These are phyloP conservation scores for Canis aureus DNA, from an alignment of 2,113 vertebrate species.

Conservation along the genomic window DNA sequence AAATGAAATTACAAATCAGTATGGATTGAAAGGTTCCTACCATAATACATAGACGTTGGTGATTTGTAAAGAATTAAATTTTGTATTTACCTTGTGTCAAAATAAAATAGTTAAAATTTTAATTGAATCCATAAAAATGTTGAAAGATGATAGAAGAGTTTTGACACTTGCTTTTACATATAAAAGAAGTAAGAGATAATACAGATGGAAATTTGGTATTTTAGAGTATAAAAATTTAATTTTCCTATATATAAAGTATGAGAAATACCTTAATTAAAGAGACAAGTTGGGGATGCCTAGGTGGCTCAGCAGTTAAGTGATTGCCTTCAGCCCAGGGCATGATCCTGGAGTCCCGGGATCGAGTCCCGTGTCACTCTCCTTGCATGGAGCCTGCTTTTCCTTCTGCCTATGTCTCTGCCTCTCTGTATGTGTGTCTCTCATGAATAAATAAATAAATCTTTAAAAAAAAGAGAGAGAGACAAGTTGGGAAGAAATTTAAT, in stretches of 20 bases:
- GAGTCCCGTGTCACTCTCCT: too few relatives aligned
- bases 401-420: too few relatives aligned
- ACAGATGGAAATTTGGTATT: neutral
- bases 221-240: neutral
- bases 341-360: too few relatives aligned
- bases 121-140: neutral
- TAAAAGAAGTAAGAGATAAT: slow-evolving; percentile 11
- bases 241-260: neutral
- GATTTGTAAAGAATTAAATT: slow-evolving; percentile 46
- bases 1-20: neutral
- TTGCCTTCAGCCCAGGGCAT: too few relatives aligned
- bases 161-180: neutral
- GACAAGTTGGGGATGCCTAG: too few relatives aligned
- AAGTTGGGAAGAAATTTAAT: neutral
- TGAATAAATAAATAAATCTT: too few relatives aligned
- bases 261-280: slow-evolving; percentile 34
- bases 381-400: too few relatives aligned
- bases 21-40: neutral
- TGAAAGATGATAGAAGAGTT: neutral
- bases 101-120: slow-evolving; percentile 47
- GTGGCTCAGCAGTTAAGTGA: too few relatives aligned
- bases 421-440: too few relatives aligned
- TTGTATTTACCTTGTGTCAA: neutral
- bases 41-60: neutral
- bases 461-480: neutral